Percentiles rank a stretch among this genome's conserved stretches.
Evolutionary conservation across 2,888 invertebrate genomes (phyloP).

Genomic region (Augochlorella aurata): DNA sequence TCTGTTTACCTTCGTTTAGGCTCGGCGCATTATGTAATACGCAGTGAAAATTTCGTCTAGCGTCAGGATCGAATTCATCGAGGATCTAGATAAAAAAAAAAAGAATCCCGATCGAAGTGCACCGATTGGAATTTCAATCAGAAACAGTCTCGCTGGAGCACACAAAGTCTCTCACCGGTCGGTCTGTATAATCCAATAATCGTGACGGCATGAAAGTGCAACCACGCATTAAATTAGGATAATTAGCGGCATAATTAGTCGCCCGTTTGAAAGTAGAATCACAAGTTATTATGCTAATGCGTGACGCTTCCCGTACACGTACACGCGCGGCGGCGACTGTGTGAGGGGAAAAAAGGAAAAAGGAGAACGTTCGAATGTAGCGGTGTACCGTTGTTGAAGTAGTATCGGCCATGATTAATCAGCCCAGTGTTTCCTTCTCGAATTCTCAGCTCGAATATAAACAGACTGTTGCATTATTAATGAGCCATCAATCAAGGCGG

Average conservation of each 20-base stretch:
- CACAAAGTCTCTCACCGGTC: not conserved
- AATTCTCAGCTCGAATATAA: conserved; percentile 20
- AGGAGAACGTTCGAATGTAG: not conserved
- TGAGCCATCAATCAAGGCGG: not conserved
- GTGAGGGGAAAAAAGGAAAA: not conserved
- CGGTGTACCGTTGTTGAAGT: conserved; percentile 26
- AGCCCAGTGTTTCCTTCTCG: conserved; percentile 26
- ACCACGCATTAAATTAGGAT: conserved; percentile 34
- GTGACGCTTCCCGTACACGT: conserved; percentile 14
- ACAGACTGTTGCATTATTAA: conserved; percentile 8
- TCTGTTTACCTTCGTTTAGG: not conserved
- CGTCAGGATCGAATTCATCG: too few species aligned
- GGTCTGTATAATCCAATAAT: conserved; percentile 16
- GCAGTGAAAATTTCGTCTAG: not conserved
- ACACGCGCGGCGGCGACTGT: not conserved
- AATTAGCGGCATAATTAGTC: conserved; percentile 35
- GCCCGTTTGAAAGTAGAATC: conserved; percentile 41
- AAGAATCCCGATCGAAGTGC: not conserved
- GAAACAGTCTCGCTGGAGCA: not conserved
- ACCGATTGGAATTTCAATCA: not conserved
- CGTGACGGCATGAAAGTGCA: conserved; percentile 23
- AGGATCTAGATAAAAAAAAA: not conserved
- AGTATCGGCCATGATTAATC: conserved; percentile 42
- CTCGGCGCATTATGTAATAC: not conserved
- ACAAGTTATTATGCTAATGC: conserved; percentile 39